These are phyloP conservation scores for Drosophila lutescens DNA, from an alignment of 2,888 invertebrate genomes.

Conservation along the genomic window DNA sequence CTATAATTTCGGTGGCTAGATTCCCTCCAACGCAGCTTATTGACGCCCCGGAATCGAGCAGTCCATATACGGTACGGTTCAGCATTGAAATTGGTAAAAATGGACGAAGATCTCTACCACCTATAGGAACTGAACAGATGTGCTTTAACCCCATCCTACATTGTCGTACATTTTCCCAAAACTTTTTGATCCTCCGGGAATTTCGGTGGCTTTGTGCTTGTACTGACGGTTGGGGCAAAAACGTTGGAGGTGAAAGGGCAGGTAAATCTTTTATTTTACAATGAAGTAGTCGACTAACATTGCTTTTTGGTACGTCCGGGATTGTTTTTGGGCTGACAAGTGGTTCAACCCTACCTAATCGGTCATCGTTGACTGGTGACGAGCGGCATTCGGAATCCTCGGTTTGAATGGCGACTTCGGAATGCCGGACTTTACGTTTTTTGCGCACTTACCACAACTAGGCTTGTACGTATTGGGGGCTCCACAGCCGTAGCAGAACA, in stretches of 20 bases:
- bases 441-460: background rate
- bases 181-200: background rate
- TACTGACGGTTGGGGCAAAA: background rate
- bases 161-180: background rate
- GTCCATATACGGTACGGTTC: background rate
- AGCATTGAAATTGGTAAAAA: background rate
- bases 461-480: background rate
- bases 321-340: background rate
- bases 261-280: background rate
- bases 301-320: background rate
- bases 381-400: background rate
- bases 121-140: background rate
- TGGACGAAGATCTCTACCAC: background rate
- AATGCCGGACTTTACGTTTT: background rate
- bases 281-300: background rate
- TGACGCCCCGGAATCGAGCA: background rate
- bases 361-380: background rate
- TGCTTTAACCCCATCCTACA: background rate
- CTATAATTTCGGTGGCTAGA: background rate
- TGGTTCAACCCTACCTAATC: background rate
- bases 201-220: background rate
- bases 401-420: background rate
- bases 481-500: background rate
- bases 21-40: background rate
- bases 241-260: background rate